Conservation (phyloP, 2,113 vertebrate species). For the Thoracochromis brauschi region DNA sequence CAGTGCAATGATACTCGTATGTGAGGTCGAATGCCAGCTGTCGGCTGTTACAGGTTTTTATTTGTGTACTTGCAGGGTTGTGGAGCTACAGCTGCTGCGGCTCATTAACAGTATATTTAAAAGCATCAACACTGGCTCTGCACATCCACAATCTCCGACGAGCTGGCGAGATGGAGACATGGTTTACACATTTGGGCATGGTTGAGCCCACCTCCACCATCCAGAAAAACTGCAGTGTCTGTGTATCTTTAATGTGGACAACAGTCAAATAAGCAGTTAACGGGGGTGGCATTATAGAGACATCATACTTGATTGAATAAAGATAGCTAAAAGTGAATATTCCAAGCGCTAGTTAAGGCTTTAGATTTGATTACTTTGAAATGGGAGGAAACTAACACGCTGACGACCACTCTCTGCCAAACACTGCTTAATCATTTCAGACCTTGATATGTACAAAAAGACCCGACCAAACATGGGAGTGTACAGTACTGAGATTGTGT, state of each 20-base stretch:
- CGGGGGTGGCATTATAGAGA: constrained; percentile 28
- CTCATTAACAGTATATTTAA: constrained; percentile 28
- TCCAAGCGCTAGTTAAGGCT: constrained; percentile 58
- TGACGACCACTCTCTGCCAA: neutral
- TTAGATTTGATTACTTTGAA: constrained; percentile 50
- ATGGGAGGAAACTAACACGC: constrained; percentile 3
- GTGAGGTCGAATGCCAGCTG: constrained; percentile 31
- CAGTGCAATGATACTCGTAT: constrained; percentile 40
- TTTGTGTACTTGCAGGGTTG: constrained; percentile 18
- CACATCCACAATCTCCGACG: neutral
- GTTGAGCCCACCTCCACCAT: neutral
- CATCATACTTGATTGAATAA: constrained; percentile 47
- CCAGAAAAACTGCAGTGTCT: neutral
- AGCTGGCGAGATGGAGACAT: neutral
- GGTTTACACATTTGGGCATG: neutral
- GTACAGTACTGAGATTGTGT: constrained; percentile 63
- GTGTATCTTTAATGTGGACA: neutral
- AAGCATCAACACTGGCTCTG: constrained; percentile 14
- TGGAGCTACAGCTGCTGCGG: constrained; percentile 34
- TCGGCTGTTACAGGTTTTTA: constrained; percentile 16
- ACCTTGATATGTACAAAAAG: constrained; percentile 53
- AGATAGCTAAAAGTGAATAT: constrained; percentile 38
- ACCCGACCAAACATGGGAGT: constrained; percentile 50
- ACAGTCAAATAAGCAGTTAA: constrained; percentile 28
- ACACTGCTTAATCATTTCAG: neutral